phyloP scores from a whole-genome alignment of 1,140 invertebrate genomes.

The Holcopasites calliopsidis region DNA sequence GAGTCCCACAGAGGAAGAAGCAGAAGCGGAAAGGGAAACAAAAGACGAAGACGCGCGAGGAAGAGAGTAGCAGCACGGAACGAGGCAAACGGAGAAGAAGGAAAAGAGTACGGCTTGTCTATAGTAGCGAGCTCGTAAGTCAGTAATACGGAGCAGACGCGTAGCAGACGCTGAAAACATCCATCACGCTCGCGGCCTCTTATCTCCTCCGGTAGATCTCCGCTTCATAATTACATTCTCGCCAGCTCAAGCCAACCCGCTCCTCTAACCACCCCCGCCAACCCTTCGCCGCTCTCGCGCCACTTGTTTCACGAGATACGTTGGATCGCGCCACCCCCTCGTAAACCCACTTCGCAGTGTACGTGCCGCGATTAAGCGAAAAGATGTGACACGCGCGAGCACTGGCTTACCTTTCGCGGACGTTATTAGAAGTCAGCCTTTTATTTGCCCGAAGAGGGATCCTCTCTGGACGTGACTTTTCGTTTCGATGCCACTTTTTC shows the following conservation, averaged over 20 bases:
- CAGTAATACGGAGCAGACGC: slow-evolving; percentile 78
- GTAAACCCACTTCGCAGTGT: slow-evolving; percentile 23
- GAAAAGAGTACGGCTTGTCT: slow-evolving; percentile 55
- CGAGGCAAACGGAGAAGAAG: slow-evolving; percentile 1
- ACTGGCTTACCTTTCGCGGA: slow-evolving; percentile 38
- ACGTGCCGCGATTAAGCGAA: slow-evolving; percentile 56
- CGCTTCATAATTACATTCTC: slow-evolving; percentile 79
- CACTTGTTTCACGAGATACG: slow-evolving; percentile 45
- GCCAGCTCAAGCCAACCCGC: slow-evolving; percentile 58
- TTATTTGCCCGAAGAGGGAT: slow-evolving; percentile 35
- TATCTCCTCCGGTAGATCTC: slow-evolving; percentile 78
- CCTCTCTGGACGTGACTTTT: slow-evolving; percentile 18
- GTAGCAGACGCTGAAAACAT: slow-evolving; percentile 80
- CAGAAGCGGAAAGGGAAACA: slow-evolving; percentile 15
- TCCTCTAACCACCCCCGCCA: slow-evolving; percentile 6
- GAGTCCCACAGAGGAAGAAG: slow-evolving; percentile 43
- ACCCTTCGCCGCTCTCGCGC: slow-evolving; percentile 23
- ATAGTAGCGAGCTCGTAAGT: slow-evolving; percentile 68
- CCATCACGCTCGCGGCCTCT: slow-evolving; percentile 76
- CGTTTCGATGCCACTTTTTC: not conserved
- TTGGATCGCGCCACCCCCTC: slow-evolving; percentile 26
- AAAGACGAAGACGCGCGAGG: slow-evolving; percentile 24
- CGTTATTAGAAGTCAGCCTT: slow-evolving; percentile 29
- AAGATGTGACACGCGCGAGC: slow-evolving; percentile 51
- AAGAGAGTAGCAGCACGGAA: not conserved